Evolutionary conservation across 2,797 vertebrate genomes (phyloP).

Genomic region (Babyrousa celebensis): DNA sequence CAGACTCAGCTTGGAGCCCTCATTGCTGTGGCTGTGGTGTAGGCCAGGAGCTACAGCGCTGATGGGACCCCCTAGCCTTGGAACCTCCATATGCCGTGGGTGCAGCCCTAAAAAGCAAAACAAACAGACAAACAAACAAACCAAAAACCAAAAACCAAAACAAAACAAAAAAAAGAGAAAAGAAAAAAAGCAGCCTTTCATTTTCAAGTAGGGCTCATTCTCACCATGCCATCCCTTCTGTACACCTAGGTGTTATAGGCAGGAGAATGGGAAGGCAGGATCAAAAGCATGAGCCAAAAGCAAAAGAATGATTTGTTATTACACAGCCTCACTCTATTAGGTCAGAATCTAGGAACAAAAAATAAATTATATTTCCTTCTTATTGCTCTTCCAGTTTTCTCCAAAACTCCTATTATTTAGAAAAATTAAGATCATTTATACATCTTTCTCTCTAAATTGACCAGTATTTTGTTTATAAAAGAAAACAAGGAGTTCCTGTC

Average conservation of each 20-base stretch:
- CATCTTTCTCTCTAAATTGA: conserved; percentile 6
- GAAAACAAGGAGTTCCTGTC: background rate
- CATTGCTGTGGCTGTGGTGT: too few relatives aligned
- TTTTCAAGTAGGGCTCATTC: background rate
- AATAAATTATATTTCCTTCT: background rate
- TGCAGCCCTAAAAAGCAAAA: too few relatives aligned
- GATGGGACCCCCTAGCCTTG: too few relatives aligned
- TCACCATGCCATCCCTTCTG: background rate
- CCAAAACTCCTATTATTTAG: background rate
- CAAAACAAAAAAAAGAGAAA: too few relatives aligned
- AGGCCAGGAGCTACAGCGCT: too few relatives aligned
- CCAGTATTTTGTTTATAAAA: background rate
- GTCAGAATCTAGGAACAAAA: conserved; percentile 14
- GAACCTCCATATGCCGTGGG: too few relatives aligned
- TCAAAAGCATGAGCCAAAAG: background rate
- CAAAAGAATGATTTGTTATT: background rate
- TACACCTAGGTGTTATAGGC: background rate
- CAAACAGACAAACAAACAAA: too few relatives aligned
- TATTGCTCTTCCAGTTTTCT: background rate
- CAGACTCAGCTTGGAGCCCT: too few relatives aligned
- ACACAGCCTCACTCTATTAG: background rate
- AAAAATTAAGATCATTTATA: conserved; percentile 16
- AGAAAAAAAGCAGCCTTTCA: background rate
- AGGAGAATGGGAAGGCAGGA: background rate
- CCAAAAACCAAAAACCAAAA: too few relatives aligned